Base-by-base conservation (phyloP, 2,888 invertebrate genomes). In the Flabesymbios commensalis region DNA sequence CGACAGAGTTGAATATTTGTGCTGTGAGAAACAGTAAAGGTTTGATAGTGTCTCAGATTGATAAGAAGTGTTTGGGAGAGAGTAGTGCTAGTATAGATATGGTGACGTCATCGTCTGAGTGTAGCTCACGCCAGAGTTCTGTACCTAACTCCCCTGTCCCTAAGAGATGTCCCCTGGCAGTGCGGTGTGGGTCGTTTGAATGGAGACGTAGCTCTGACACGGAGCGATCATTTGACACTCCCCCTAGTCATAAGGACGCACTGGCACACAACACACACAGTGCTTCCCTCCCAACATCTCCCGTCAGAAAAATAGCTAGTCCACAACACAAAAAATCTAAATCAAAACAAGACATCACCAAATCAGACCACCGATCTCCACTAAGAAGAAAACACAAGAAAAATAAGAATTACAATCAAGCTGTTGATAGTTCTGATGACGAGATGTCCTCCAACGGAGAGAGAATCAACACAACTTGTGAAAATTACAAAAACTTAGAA, bases 231-330 rank as follows among this genome's bases (percentile, higher is more conserved):
- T 29, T 10, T 10, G 24, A 24, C 17, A n/a, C 14, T 17, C 7
- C 14, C 45, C 14, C 14, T 14, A 10, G 29, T 22, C 7, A 26
- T 10, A 49, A 14, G 26, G 7, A 39, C 31, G 51, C 47, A 3
- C 45, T 39, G n/a, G 26, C 57, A 5, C 33, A 51, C 26, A 22
- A 58, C 3, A 42, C 70, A 24, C 75, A 75, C 41, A 78, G 77
- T 64, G 69, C 77, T 24, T 80, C 80, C 19, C 63, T 80, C 14
- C 80, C 80, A 14, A 70, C 77, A 10, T 78, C 79, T 2, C 80
- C 80, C 1, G 65, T 80, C 33, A 70, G 70, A 43, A 72, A 74
- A 60, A 61, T 70, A 4, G 73, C 75, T 7, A 10, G 72, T 5
- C 72, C 72, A 3, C 69, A 71, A 24, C 63, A 67, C 47, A 60